Evolutionary conservation across 1,140 invertebrate species (phyloP).

Genomic region (Drosophila bocki): DNA sequence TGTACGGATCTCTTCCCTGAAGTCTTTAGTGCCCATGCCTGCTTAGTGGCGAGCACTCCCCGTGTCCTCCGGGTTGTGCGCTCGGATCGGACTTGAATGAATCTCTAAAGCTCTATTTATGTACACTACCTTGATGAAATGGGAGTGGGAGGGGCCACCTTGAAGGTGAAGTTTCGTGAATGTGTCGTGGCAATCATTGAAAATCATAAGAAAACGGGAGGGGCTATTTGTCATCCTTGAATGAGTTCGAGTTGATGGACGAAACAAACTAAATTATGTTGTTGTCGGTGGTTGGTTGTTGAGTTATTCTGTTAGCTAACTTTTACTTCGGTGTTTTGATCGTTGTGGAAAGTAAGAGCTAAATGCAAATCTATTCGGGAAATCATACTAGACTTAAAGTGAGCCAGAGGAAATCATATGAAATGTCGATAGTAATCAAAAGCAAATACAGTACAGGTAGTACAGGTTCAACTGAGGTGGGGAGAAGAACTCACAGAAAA

Average conservation of each 20-base stretch:
- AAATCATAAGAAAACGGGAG: constrained; percentile 24
- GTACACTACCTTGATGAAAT: constrained; percentile 48
- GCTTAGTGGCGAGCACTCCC: not conserved
- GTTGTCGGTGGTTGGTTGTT: constrained; percentile 3
- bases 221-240: constrained; percentile 11
- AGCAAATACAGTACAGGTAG: constrained; percentile 25
- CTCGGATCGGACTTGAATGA: constrained; percentile 29
- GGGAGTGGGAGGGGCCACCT: constrained; percentile 15
- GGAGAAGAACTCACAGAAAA: constrained; percentile 32
- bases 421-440: constrained; percentile 51
- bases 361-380: constrained; percentile 54
- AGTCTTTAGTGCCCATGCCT: not conserved
- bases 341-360: constrained; percentile 34
- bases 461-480: constrained; percentile 12
- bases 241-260: constrained; percentile 41
- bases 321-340: constrained; percentile 30
- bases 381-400: constrained; percentile 25
- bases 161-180: constrained; percentile 15
- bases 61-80: constrained; percentile 1
- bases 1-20: too few relatives aligned
- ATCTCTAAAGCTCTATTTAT: constrained; percentile 43
- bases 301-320: constrained; percentile 20
- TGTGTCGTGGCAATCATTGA: constrained; percentile 27
- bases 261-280: constrained; percentile 29
- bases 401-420: constrained; percentile 48